Percentiles rank a stretch among this genome's conserved stretches.
These are phyloP conservation scores for Hirtodrosophila duncani DNA, from an alignment of 2,888 invertebrate genomes.

Conservation along the genomic window DNA sequence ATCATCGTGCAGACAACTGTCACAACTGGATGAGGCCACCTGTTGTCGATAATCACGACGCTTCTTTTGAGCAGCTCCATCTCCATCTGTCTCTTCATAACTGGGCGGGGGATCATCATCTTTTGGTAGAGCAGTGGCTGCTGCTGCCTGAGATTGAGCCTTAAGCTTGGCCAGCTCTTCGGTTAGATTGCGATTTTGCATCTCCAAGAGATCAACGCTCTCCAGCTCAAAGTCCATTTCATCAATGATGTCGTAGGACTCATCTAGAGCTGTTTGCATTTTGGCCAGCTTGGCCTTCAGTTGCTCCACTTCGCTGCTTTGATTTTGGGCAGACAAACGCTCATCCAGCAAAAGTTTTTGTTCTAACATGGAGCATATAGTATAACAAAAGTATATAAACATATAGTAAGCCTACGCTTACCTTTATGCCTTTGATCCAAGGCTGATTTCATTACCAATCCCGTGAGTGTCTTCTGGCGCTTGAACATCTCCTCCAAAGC, in stretches of 20 bases:
- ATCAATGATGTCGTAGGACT: conserved; percentile 75
- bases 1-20: conserved; percentile 46
- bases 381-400: too few relatives aligned
- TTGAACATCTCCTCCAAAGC: conserved; percentile 72
- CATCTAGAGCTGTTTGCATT: conserved; percentile 65
- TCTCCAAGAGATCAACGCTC: conserved; percentile 74
- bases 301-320: conserved; percentile 28
- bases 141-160: conserved; percentile 7
- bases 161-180: conserved; percentile 63
- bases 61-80: conserved; percentile 2
- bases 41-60: conserved; percentile 28
- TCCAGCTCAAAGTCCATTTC: conserved; percentile 77
- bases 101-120: conserved; percentile 45
- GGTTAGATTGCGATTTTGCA: conserved; percentile 70
- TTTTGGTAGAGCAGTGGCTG: neutral
- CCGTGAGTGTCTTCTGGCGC: conserved; percentile 72
- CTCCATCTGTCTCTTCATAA: conserved; percentile 31
- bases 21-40: conserved; percentile 48
- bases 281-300: conserved; percentile 45
- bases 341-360: conserved; percentile 46
- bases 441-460: conserved; percentile 74
- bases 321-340: conserved; percentile 31
- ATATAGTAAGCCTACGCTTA: conserved; percentile 7
- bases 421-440: conserved; percentile 53
- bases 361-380: conserved; percentile 34